Base-by-base conservation (phyloP, 2,888 invertebrate genomes). In the Eupithecia exiguata region DNA sequence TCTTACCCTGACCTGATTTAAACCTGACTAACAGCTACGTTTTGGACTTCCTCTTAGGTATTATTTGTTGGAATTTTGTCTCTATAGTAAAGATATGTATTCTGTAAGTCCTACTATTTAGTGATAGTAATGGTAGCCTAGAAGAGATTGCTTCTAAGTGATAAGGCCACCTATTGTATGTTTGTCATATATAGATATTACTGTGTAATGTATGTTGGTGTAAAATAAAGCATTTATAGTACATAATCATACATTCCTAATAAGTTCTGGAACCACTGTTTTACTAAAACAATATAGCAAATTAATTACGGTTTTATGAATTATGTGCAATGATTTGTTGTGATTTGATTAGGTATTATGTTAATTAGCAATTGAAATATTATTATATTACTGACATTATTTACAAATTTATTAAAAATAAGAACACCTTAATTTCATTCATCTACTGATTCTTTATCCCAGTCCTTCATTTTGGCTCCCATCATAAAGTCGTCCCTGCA, bases 381-480 rank as follows among this genome's bases (percentile, higher is more conserved):
- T 66, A 21, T 21, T 58, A 53, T 66, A 21, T 21, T 58, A 53
- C 3, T 21, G 35, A 18, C 12, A 58, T 38, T 72, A 77, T 76
- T 69, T 75, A 78, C 75, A 77, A 58, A 14, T 77, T 76, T 71
- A 75, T 76, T 75, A 71, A 61, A 75, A 61, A 5, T 25, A 1
- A 14, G 2, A 58, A 68, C 62, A 66, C 14, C 62, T 70, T 30
- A 53, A 68, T 82, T 78, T 89, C 77, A 91, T 87, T 95, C 95
- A 80, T 95, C 95, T 65, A 89, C 88, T 58, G 95, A 92, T 81
- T 97, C 96, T 89, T 97, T 97, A 86, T 98, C 98, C 98, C 98
- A 98, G 90, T 98, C 98, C 92, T 98, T 98, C 92, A 98, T 95
- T 91, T 97, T 97, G 43, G 97, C 97, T 78, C 97, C 97, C 95